These are phyloP conservation scores for Diabrotica virgifera DNA, from an alignment of 1,140 invertebrate species.

Conservation along the genomic window DNA sequence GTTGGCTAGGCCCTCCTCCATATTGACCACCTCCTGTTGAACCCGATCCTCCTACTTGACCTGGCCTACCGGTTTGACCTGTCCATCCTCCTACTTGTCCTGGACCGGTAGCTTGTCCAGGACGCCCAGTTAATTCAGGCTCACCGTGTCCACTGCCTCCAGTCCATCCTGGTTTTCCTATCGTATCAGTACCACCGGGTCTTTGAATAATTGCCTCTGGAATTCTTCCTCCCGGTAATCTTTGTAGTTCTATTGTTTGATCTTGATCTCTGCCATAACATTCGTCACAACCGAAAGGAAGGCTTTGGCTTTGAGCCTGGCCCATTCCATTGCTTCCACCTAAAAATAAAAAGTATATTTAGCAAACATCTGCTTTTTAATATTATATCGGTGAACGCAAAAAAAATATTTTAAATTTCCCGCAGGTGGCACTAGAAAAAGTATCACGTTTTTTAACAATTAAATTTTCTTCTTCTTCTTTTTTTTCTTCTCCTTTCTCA, in stretches of 20 bases:
- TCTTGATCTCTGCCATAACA: conserved; percentile 29
- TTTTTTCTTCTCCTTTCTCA: too few relatives aligned
- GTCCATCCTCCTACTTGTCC: too few relatives aligned
- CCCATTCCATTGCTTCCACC: conserved; percentile 65
- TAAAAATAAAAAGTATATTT: conserved; percentile 17
- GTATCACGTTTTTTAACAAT: too few relatives aligned
- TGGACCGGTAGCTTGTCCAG: conserved; percentile 9
- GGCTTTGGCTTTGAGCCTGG: conserved; percentile 71
- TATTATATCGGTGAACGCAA: too few relatives aligned
- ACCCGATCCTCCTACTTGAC: not conserved
- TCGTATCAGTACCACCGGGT: not conserved
- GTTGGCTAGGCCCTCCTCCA: not conserved
- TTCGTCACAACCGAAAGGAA: conserved; percentile 40
- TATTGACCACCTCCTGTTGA: not conserved
- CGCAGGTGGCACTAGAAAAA: too few relatives aligned
- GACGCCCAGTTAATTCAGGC: conserved; percentile 9
- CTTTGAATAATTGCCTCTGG: conserved; percentile 7
- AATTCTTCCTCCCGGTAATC: not conserved
- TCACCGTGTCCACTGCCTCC: conserved; percentile 16
- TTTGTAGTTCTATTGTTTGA: conserved; percentile 6
- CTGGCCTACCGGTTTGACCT: too few relatives aligned
- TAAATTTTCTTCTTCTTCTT: too few relatives aligned
- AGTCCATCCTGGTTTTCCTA: not conserved
- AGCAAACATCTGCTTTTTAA: too few relatives aligned
- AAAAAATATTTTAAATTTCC: too few relatives aligned